Base-by-base conservation (phyloP, 2,113 vertebrate species). In the Esox niger region DNA sequence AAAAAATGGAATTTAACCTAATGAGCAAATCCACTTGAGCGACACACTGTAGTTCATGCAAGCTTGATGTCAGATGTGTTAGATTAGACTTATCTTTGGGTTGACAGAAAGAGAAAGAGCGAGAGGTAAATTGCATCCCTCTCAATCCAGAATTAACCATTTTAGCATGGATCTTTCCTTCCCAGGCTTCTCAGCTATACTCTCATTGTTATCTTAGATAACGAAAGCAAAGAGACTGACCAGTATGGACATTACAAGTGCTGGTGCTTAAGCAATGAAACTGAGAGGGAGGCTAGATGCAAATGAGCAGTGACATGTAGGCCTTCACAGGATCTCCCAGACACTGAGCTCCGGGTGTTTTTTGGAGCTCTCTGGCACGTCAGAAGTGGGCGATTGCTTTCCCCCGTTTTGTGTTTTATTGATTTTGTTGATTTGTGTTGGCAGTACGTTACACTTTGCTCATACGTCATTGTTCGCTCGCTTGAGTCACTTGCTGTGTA, bases 281-380 rank as follows among this genome's bases (percentile, higher is more conserved):
- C 62, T 58, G 32, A 49, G 47, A 49, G 46, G 71, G 46, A 60
- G 56, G 56, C 30, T 26, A 58, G 74, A 80, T 9, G 61, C 17
- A 68, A 69, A 76, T 73, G 59, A 20, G 35, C 66, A 64, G 47
- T 74, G 78, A 80, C 78, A 70, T 8, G 67, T 63, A 68, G 70
- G 62, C 60, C 64, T 64, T 64, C 63, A 47, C 31, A 13, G 3
- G 55, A 21, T 57, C 73, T 70, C 26, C 10, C 17, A 46, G 66
- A 38, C 73, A 58, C 9, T 4, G 25, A 35, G 30, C 65, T 57
- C 59, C 9, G 31, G 58, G 62, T 30, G 49, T 54, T 31, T 59
- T 43, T 64, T 60, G 52, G 25, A n/a, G 17, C 69, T 66, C 56
- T 17, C 61, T 52, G 66, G 69, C 73, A 71, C 63, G 43, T 73